Evolutionary conservation across 2,888 invertebrate species (phyloP).

Genomic region (Sphinx pinastri): DNA sequence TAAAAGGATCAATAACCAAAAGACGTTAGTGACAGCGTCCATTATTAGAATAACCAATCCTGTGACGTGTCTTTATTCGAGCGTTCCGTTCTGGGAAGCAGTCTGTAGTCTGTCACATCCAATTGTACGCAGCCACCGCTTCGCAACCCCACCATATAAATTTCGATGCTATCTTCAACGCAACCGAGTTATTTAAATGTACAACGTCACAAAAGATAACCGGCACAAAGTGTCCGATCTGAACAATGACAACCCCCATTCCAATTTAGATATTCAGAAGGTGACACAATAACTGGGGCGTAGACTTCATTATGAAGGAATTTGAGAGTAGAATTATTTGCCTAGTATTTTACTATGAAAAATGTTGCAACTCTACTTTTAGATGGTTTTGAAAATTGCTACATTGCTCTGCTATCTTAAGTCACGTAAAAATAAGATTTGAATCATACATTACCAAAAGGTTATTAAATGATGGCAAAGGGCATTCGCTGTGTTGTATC

Average conservation of each 20-base stretch:
- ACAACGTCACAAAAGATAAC: constrained; percentile 54
- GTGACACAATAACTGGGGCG: constrained; percentile 26
- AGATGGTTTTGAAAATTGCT: too few species aligned
- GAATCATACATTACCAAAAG: too few species aligned
- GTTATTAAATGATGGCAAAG: too few species aligned
- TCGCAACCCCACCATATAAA: constrained; percentile 63
- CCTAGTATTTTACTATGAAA: neutral
- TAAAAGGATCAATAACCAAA: constrained; percentile 22
- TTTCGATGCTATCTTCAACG: constrained; percentile 64
- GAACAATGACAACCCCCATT: constrained; percentile 48
- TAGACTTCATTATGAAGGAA: constrained; percentile 14
- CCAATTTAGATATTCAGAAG: constrained; percentile 45
- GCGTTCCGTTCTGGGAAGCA: constrained; percentile 55
- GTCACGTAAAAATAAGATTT: too few species aligned
- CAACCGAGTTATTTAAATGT: constrained; percentile 60
- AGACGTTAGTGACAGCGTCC: constrained; percentile 40
- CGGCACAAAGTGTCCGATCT: constrained; percentile 42
- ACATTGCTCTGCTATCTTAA: too few species aligned
- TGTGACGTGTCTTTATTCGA: constrained; percentile 46
- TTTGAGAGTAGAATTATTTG: neutral
- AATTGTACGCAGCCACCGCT: constrained; percentile 58
- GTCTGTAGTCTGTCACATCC: constrained; percentile 63
- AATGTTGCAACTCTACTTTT: too few species aligned
- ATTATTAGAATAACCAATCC: constrained; percentile 32
- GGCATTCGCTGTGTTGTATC: too few species aligned